Percentiles rank a stretch among this genome's conserved stretches.
Conservation (phyloP, 2,888 invertebrate genomes). For the Drosophila basisetae region DNA sequence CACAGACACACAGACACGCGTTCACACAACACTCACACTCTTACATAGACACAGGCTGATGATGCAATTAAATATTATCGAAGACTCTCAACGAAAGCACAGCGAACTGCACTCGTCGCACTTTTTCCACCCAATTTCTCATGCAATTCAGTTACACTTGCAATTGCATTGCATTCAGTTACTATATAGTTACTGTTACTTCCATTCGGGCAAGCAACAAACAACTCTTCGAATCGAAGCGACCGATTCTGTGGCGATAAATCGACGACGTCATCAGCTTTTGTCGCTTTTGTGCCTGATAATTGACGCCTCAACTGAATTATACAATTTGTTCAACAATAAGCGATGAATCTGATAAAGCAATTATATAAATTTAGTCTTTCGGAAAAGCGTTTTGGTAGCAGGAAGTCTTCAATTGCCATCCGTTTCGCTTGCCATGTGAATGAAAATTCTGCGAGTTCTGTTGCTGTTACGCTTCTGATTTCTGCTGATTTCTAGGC, state of each 20-base stretch:
- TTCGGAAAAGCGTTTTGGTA: slow-evolving; percentile 62
- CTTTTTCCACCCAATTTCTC: slow-evolving; percentile 63
- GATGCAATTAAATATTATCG: slow-evolving; percentile 66
- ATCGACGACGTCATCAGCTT: slow-evolving; percentile 49
- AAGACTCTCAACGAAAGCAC: slow-evolving; percentile 63
- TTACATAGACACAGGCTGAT: slow-evolving; percentile 32
- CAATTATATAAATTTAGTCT: slow-evolving; percentile 74
- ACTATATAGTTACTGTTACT: slow-evolving; percentile 14
- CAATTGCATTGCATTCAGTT: slow-evolving; percentile 57
- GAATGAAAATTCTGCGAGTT: slow-evolving; percentile 50
- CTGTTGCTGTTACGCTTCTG: slow-evolving; percentile 24
- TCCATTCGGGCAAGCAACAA: background rate
- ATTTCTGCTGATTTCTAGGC: slow-evolving; percentile 28
- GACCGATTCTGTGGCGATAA: slow-evolving; percentile 4
- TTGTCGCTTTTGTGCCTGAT: slow-evolving; percentile 69
- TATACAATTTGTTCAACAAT: slow-evolving; percentile 72
- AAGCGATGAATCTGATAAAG: slow-evolving; percentile 65
- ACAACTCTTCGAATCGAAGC: slow-evolving; percentile 15
- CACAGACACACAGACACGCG: background rate
- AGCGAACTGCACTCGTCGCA: slow-evolving; percentile 69
- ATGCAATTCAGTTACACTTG: slow-evolving; percentile 60
- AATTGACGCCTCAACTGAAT: slow-evolving; percentile 72
- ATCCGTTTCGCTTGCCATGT: slow-evolving; percentile 63
- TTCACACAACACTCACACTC: background rate
- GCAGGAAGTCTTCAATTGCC: slow-evolving; percentile 74